Evolutionary conservation across 2,113 vertebrate genomes (phyloP).

Genomic region (Odontesthes bonariensis): DNA sequence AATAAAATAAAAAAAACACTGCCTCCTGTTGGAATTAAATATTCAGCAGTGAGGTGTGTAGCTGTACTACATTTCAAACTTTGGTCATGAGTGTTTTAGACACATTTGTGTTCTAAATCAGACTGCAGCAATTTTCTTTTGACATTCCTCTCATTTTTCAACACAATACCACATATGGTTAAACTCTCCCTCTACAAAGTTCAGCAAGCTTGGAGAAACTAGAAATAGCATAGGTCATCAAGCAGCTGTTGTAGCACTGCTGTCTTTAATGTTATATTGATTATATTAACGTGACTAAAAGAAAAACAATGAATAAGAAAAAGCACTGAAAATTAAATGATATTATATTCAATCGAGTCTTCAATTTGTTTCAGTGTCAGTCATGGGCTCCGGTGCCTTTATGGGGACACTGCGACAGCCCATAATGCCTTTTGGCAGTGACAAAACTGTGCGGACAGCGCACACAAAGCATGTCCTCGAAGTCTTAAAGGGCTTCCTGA

Average conservation of each 20-base stretch:
- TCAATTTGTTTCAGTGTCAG: slow-evolving; percentile 1
- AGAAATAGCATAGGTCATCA: not conserved
- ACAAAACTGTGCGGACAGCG: slow-evolving; percentile 16
- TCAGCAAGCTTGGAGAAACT: not conserved
- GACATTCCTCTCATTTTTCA: too few relatives aligned
- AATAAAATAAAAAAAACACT: slow-evolving; percentile 32
- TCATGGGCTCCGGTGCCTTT: slow-evolving; percentile 14
- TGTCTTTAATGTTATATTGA: too few relatives aligned
- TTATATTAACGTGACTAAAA: not conserved
- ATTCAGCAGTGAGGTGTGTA: slow-evolving; percentile 52
- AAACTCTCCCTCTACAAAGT: not conserved
- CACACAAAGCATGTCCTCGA: slow-evolving; percentile 60
- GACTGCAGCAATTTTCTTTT: too few relatives aligned
- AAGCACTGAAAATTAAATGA: not conserved
- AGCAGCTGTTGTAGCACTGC: not conserved
- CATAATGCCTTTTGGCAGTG: slow-evolving; percentile 1
- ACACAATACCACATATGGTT: not conserved
- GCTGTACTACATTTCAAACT: slow-evolving; percentile 27
- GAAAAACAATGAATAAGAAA: not conserved
- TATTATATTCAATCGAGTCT: not conserved
- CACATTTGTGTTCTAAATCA: not conserved
- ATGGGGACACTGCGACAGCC: not conserved
- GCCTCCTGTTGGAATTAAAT: slow-evolving; percentile 39
- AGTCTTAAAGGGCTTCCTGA: slow-evolving; percentile 47
- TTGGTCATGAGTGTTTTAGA: not conserved